Evolutionary conservation across 92 coral and sea anemone species (phyloP).

Genomic region (Umimayanthus kanabou): DNA sequence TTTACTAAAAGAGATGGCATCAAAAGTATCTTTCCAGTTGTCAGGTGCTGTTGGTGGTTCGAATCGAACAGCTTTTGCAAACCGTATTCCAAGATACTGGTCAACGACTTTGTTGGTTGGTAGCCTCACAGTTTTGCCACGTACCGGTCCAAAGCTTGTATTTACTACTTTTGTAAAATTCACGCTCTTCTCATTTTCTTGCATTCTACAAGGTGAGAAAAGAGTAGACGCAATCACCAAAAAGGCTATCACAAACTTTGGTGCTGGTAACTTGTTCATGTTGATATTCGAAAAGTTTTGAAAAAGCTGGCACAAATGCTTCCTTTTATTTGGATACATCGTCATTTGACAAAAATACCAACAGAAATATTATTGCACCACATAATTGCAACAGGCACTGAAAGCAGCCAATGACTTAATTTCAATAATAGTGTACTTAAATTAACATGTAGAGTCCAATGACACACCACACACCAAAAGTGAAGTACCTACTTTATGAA

Average conservation of each 20-base stretch:
- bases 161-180: neutral
- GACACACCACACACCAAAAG: too few relatives aligned
- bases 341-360: neutral
- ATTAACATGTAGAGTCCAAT: too few relatives aligned
- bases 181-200: neutral
- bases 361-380: neutral
- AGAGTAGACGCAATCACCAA: neutral
- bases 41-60: slow-evolving; percentile 8
- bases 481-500: too few relatives aligned
- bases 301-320: neutral
- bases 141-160: slow-evolving; percentile 3
- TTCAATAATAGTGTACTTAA: neutral
- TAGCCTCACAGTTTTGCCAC: slow-evolving; percentile 1
- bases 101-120: slow-evolving; percentile 8
- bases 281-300: neutral
- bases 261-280: neutral
- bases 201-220: neutral
- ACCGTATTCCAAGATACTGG: neutral
- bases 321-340: neutral
- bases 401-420: too few relatives aligned
- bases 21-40: neutral
- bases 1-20: slow-evolving; percentile 11
- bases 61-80: slow-evolving; percentile 26
- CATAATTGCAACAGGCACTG: neutral
- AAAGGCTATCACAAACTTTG: neutral